These are phyloP conservation scores for Diachrysia chrysitis DNA, from an alignment of 2,888 invertebrate genomes.

Conservation along the genomic window DNA sequence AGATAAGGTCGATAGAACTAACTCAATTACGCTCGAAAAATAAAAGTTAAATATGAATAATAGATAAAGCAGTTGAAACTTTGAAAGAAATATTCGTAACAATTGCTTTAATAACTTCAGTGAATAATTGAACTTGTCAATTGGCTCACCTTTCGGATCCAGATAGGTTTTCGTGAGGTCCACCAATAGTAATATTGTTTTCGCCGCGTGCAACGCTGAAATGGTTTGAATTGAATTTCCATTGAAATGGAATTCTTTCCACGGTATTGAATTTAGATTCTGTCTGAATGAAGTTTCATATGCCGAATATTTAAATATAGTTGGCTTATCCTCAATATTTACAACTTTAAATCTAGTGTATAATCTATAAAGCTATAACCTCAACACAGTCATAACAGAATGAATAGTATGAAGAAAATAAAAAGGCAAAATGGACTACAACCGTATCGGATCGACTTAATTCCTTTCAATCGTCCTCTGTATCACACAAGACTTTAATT, in stretches of 20 bases:
- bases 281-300: conserved; percentile 59
- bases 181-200: conserved; percentile 63
- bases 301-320: conserved; percentile 51
- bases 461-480: background rate
- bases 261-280: conserved; percentile 62
- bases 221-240: conserved; percentile 65
- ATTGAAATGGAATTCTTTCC: conserved; percentile 66
- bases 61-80: background rate
- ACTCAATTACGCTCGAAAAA: background rate
- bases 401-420: conserved; percentile 6
- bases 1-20: background rate
- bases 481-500: conserved; percentile 34
- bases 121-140: conserved; percentile 43
- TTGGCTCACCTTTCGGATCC: conserved; percentile 25
- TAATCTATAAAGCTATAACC: background rate
- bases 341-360: background rate
- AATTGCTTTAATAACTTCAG: conserved; percentile 9
- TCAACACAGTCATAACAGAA: background rate
- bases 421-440: conserved; percentile 5
- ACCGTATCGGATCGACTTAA: background rate
- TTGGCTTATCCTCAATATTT: background rate
- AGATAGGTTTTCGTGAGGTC: conserved; percentile 55
- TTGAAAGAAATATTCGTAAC: conserved; percentile 1
- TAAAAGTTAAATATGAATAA: background rate
- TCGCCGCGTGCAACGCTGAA: conserved; percentile 54